Conservation (phyloP, 2,888 invertebrate genomes). For the Drosophila helvetica region DNA sequence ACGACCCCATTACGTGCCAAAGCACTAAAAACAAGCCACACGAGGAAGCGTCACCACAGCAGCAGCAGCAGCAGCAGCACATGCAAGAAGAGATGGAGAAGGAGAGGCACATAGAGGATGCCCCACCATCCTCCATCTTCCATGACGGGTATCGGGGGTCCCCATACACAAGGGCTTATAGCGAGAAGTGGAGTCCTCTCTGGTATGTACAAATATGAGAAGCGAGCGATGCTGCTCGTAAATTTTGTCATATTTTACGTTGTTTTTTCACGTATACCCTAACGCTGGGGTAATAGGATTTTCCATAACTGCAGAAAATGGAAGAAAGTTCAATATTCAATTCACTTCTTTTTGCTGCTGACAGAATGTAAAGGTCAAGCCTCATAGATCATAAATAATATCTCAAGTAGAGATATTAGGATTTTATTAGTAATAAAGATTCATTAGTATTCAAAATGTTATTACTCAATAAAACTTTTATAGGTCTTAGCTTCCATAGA, state of each 20-base stretch:
- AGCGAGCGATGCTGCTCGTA: conserved; percentile 68
- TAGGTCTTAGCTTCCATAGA: not conserved
- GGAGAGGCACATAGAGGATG: not conserved
- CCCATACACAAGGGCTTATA: conserved; percentile 28
- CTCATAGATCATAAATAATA: not conserved
- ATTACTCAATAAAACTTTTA: no score
- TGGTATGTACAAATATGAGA: conserved; percentile 62
- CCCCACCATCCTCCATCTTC: not conserved
- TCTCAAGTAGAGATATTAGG: no score
- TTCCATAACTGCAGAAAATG: not conserved
- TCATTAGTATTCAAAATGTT: no score
- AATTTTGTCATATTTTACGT: conserved; percentile 76
- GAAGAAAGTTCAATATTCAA: not conserved
- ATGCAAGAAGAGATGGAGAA: not conserved
- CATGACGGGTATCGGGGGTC: no score
- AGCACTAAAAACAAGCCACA: conserved; percentile 75
- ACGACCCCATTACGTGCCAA: conserved; percentile 78
- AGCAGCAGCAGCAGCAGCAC: conserved; percentile 4
- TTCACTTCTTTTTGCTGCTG: not conserved
- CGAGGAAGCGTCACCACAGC: conserved; percentile 61
- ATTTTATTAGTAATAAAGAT: no score
- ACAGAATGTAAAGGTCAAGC: no score
- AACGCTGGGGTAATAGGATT: not conserved
- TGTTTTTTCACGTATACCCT: conserved; percentile 44
- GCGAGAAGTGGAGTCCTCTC: conserved; percentile 11